These are phyloP conservation scores for Coelopa frigida DNA, from an alignment of 1,140 invertebrate genomes.

Conservation along the genomic window DNA sequence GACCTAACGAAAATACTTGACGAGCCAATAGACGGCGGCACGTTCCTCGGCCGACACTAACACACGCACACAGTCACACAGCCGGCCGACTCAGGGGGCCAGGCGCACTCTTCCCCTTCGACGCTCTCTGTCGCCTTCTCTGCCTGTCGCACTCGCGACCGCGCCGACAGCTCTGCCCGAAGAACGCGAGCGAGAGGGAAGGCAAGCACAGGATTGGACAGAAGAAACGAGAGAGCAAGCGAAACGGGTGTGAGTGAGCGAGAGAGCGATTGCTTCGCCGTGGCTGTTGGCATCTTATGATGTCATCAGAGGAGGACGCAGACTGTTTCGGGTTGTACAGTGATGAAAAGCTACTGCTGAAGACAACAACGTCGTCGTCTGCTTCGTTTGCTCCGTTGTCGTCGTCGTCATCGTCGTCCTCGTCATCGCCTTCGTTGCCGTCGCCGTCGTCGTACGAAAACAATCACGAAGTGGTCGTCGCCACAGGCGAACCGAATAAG, in stretches of 20 bases:
- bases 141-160: not conserved
- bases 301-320: constrained; percentile 90
- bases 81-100: not conserved
- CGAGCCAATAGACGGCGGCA: constrained; percentile 13
- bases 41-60: no score
- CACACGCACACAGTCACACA: constrained; percentile 6
- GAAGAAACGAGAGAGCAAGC: constrained; percentile 6
- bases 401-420: not conserved
- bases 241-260: constrained; percentile 11
- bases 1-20: constrained; percentile 16
- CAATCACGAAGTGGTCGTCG: no score
- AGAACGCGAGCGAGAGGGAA: not conserved
- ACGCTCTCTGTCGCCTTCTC: not conserved
- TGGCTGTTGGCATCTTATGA: constrained; percentile 62
- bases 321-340: constrained; percentile 82
- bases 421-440: constrained; percentile 2
- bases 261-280: constrained; percentile 22
- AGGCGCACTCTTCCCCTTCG: no score
- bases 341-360: constrained; percentile 77
- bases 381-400: not conserved
- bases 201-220: not conserved
- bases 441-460: constrained; percentile 14
- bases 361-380: constrained; percentile 43
- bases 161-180: not conserved
- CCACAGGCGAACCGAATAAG: constrained; percentile 18